Conservation (phyloP, 2,888 invertebrate genomes). For the Tipula vernalis region DNA sequence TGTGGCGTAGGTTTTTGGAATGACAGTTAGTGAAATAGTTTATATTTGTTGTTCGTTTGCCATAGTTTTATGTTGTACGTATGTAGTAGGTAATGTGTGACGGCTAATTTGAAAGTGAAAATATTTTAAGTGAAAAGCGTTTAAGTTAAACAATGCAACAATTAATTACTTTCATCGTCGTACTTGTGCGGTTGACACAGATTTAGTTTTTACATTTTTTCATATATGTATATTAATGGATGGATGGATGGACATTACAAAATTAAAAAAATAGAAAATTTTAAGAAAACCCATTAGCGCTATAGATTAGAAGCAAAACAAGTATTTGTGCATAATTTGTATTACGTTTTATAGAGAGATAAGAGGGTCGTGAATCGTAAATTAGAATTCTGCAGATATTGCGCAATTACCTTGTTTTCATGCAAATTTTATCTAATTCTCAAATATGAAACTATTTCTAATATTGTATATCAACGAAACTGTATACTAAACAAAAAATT, state of each 20-base stretch:
- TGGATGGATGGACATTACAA: background rate
- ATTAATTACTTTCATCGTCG: background rate
- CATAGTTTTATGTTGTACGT: background rate
- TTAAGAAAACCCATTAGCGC: background rate
- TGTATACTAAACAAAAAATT: background rate
- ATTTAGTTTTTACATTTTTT: background rate
- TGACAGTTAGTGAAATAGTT: background rate
- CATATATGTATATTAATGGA: background rate
- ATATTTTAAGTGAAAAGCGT: background rate
- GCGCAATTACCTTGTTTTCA: background rate
- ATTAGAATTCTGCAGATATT: background rate
- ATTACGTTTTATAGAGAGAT: background rate
- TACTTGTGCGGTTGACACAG: background rate
- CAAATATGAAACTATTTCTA: background rate
- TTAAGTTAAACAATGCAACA: background rate
- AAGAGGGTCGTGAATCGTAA: background rate
- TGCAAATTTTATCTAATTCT: background rate
- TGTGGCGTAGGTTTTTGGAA: background rate
- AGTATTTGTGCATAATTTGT: too few relatives aligned
- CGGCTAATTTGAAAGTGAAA: background rate
- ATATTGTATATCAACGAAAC: background rate
- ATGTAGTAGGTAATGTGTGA: background rate
- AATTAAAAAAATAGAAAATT: background rate
- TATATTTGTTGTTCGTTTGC: background rate
- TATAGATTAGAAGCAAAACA: too few relatives aligned